Conservation (phyloP, 2,888 invertebrate genomes). For the Aphidius colemani region DNA sequence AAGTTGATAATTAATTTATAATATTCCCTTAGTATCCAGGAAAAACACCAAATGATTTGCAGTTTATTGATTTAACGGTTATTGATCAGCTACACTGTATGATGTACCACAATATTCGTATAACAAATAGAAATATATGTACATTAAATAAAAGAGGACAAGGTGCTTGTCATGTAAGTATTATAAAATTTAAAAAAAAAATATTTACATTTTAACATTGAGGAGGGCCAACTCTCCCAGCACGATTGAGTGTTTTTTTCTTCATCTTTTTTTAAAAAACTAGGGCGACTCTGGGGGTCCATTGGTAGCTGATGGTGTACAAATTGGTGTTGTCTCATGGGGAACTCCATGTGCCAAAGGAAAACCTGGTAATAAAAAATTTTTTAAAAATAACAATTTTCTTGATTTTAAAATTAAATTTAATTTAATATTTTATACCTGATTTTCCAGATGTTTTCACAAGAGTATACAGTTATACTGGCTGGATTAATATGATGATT, state of each 20-base stretch:
- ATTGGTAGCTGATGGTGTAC: slow-evolving; percentile 49
- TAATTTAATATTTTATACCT: no score
- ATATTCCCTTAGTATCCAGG: slow-evolving; percentile 63
- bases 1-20: slow-evolving; percentile 1
- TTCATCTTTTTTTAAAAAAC: slow-evolving; percentile 3
- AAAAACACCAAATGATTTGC: slow-evolving; percentile 62
- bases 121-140: slow-evolving; percentile 65
- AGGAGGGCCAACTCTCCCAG: slow-evolving; percentile 14
- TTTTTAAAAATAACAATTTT: no score
- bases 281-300: slow-evolving; percentile 59
- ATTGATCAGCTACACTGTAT: slow-evolving; percentile 61
- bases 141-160: slow-evolving; percentile 65
- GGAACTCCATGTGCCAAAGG: slow-evolving; percentile 60
- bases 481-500: slow-evolving; percentile 52
- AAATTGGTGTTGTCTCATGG: slow-evolving; percentile 61
- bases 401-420: no score
- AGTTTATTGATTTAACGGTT: slow-evolving; percentile 64
- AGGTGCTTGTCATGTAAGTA: slow-evolving; percentile 69
- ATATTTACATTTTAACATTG: not conserved
- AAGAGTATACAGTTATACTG: slow-evolving; percentile 54
- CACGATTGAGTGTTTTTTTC: slow-evolving; percentile 14
- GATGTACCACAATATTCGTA: slow-evolving; percentile 56
- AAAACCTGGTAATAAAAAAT: slow-evolving; percentile 23
- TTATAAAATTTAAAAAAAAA: slow-evolving; percentile 1
- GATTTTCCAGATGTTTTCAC: slow-evolving; percentile 58